These are phyloP conservation scores for Piprites chloris DNA, from an alignment of 2,113 vertebrate species.

Conservation along the genomic window DNA sequence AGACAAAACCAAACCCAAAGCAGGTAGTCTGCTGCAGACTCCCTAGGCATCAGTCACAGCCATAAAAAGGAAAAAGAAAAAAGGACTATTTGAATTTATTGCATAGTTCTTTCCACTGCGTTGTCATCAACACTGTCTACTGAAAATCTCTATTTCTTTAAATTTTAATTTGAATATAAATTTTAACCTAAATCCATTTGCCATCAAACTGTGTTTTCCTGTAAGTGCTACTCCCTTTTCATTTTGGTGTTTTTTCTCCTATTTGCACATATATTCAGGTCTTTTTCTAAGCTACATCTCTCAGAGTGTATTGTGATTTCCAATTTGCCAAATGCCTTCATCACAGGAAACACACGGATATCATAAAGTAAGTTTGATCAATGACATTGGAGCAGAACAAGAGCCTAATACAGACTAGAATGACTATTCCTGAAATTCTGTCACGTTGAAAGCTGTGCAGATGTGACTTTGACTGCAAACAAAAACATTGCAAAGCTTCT, in stretches of 20 bases:
- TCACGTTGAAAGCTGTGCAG: background rate
- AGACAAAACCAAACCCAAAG: background rate
- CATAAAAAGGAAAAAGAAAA: background rate
- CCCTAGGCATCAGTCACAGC: background rate
- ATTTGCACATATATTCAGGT: background rate
- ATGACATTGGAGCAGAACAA: background rate
- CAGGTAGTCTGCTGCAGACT: background rate
- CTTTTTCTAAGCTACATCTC: background rate
- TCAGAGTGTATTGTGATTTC: background rate
- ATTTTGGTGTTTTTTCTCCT: background rate
- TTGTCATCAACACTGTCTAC: background rate
- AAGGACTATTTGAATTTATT: background rate
- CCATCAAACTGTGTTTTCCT: background rate
- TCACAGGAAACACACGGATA: background rate
- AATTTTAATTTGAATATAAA: background rate
- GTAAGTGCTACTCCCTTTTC: background rate
- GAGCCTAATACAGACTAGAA: background rate
- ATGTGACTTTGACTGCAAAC: background rate
- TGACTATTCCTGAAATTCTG: background rate
- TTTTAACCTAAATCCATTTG: background rate
- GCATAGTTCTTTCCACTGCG: background rate
- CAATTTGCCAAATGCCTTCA: background rate
- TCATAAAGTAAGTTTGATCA: background rate
- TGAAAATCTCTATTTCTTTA: background rate
- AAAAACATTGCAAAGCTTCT: background rate